These are phyloP conservation scores for Rutpela maculata DNA, from an alignment of 2,888 invertebrate species.

Conservation along the genomic window DNA sequence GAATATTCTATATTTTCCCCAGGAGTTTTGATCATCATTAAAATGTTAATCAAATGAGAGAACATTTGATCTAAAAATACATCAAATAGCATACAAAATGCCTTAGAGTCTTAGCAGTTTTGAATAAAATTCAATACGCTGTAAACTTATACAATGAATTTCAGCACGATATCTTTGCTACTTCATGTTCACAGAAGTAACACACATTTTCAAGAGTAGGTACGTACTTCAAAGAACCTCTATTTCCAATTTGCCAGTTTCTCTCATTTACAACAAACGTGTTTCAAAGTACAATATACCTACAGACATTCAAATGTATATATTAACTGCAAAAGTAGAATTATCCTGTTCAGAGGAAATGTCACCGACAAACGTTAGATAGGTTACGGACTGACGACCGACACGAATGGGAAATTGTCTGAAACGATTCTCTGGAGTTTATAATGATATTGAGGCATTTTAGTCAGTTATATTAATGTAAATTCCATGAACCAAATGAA, in stretches of 20 bases:
- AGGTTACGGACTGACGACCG: neutral
- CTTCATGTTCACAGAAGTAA: constrained; percentile 4
- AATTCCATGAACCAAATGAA: too few species aligned
- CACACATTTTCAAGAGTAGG: neutral
- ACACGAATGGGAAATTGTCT: neutral
- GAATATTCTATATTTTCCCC: too few species aligned
- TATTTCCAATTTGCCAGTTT: constrained; percentile 1
- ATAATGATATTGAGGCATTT: too few species aligned
- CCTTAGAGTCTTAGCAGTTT: neutral
- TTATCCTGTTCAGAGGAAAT: neutral
- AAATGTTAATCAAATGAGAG: too few species aligned
- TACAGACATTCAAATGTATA: neutral
- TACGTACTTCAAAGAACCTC: neutral
- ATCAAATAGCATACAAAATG: neutral
- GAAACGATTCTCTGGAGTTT: neutral
- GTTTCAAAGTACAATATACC: neutral
- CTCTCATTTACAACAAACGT: neutral
- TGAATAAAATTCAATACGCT: neutral
- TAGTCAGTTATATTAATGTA: too few species aligned
- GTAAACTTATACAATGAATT: neutral
- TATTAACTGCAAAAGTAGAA: neutral
- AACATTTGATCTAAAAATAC: neutral
- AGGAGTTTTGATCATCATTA: too few species aligned
- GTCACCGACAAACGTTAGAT: neutral
- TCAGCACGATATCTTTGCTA: neutral